Evolutionary conservation across 2,113 vertebrate species (phyloP).

Genomic region (Triplophysa rosa): DNA sequence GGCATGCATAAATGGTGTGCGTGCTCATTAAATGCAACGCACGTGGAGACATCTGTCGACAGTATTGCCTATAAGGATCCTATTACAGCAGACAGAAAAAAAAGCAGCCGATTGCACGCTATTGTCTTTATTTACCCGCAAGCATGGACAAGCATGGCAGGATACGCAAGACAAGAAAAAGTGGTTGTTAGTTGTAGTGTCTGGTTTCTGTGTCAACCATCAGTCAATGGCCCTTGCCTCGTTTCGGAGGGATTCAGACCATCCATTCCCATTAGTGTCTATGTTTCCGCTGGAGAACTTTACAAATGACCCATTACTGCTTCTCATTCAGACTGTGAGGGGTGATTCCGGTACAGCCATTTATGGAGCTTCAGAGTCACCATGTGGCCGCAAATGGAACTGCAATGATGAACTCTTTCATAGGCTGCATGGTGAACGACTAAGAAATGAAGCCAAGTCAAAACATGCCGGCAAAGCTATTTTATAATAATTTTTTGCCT

Average conservation of each 20-base stretch:
- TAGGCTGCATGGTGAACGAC: not conserved
- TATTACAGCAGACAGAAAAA: slow-evolving; percentile 35
- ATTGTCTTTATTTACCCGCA: slow-evolving; percentile 30
- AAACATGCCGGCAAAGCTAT: not conserved
- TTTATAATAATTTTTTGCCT: no score
- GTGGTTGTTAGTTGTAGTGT: slow-evolving; percentile 32
- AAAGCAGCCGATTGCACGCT: not conserved
- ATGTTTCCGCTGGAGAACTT: slow-evolving; percentile 23
- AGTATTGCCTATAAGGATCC: slow-evolving; percentile 14
- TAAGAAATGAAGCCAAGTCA: slow-evolving; percentile 49
- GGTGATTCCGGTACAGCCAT: slow-evolving; percentile 47
- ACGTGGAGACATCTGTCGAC: slow-evolving; percentile 8
- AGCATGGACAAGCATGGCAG: slow-evolving; percentile 23
- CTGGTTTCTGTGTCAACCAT: slow-evolving; percentile 38
- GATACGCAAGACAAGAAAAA: slow-evolving; percentile 38
- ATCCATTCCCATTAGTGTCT: slow-evolving; percentile 39
- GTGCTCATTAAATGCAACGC: slow-evolving; percentile 22
- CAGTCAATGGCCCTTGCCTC: slow-evolving; percentile 35
- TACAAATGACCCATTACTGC: slow-evolving; percentile 41
- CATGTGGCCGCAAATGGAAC: slow-evolving; percentile 69
- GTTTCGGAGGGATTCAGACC: slow-evolving; percentile 42
- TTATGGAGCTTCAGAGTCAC: slow-evolving; percentile 77
- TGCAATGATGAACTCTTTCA: slow-evolving; percentile 28
- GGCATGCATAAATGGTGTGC: not conserved
- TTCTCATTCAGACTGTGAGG: slow-evolving; percentile 14